Evolutionary conservation across 2,113 vertebrate species (phyloP).

Genomic region (Chlorodrepanis virens): DNA sequence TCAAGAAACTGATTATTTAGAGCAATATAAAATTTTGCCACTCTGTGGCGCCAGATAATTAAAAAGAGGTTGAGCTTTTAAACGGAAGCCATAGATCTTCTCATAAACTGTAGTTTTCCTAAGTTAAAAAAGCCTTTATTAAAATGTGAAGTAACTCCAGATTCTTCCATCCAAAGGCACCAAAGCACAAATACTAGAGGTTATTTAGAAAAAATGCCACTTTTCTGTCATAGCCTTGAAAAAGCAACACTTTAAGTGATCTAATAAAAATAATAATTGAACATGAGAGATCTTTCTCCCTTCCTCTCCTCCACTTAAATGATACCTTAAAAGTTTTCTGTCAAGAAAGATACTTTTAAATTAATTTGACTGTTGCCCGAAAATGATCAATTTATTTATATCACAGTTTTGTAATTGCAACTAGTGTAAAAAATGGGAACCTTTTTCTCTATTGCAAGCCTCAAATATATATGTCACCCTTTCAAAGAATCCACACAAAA

Average conservation of each 20-base stretch:
- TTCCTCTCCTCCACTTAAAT: not conserved
- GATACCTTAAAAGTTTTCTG: not conserved
- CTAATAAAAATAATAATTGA: not conserved
- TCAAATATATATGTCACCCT: not conserved
- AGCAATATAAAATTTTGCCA: conserved; percentile 50
- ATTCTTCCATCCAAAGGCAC: not conserved
- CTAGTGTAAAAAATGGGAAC: not conserved
- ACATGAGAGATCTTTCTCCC: not conserved
- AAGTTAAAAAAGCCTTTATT: not conserved
- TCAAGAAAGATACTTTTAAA: not conserved
- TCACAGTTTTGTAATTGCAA: not conserved
- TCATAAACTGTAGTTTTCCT: not conserved
- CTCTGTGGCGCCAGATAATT: conserved; percentile 61
- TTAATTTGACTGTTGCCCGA: not conserved
- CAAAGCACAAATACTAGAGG: not conserved
- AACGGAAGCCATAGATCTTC: not conserved
- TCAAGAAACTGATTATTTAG: not conserved
- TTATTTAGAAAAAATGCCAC: not conserved
- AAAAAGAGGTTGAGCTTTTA: not conserved
- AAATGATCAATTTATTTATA: not conserved
- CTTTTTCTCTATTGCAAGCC: not conserved
- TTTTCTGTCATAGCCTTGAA: not conserved
- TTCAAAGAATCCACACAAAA: not conserved
- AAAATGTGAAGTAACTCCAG: not conserved
- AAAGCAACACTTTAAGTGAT: not conserved